Evolutionary conservation across 2,797 vertebrate genomes (phyloP), one percentile per base, ranked within the genome.

Genomic region (Rhinoraja longicauda): DNA sequence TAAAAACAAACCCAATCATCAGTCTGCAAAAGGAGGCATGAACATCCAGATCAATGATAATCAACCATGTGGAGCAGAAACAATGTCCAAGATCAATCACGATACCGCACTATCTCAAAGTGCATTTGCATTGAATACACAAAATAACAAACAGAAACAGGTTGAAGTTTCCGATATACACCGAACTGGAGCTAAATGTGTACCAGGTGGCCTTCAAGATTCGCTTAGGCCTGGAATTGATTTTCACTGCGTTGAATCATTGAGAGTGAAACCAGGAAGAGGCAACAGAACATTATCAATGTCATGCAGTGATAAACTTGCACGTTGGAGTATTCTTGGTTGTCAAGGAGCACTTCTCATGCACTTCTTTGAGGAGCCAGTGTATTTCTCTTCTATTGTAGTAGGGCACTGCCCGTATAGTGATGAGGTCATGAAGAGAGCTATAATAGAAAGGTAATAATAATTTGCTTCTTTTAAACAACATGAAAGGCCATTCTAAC

Each of bases 281-380:
- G 99, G 98, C 45, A 97, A 98, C 93, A 96, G 96, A 4, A 99
- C 98, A 0, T 94, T 96, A 82, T 99, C 98, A 29, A 98, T 99
- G 94, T 99, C 98, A 94, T 99, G 99, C 95, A 99, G 98, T 1
- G 99, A 99, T 94, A 99, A 99, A 94, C 93, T 99, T 94, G 97
- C 98, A 36, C 97, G 98, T 73, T 99, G 98, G 98, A 96, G 96
- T 0, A 96, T 98, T 76, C 95, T 99, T 4, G 99, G 99, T 45
- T 98, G 98, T 95, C 98, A 99, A 93, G 99, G 99, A 0, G 98
- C 98, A 0, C 96, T 99, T 93, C 95, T 99, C 94, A 97, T 97
- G 95, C 98, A 99, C 94, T 98, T 98, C 94, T 96, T 99, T 24
- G 96, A 99, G 94, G 95, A 94, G 93, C 98, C 97, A 0, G 93